These are phyloP conservation scores for Apus apus DNA, from an alignment of 2,113 vertebrate species.

Conservation along the genomic window DNA sequence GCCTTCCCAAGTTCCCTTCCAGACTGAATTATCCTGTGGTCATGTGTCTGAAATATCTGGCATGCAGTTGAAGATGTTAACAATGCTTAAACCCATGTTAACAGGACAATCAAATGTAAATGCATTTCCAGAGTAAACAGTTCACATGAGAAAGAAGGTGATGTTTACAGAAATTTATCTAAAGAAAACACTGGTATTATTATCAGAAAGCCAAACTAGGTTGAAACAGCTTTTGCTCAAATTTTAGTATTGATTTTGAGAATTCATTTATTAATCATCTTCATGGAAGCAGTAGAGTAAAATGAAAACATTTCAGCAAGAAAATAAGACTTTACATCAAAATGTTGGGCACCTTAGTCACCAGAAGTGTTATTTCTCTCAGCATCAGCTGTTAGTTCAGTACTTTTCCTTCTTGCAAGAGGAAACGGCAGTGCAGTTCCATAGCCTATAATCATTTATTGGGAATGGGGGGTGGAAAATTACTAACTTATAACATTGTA, in stretches of 20 bases:
- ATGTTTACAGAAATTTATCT: neutral
- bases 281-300: neutral
- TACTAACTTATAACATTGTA: neutral
- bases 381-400: neutral
- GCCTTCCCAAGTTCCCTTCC: neutral
- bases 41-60: neutral
- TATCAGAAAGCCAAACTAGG: neutral
- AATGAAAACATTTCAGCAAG: neutral
- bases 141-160: neutral
- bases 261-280: neutral
- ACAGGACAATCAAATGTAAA: neutral
- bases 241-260: neutral
- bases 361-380: neutral
- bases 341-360: neutral
- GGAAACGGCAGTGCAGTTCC: neutral
- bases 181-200: neutral
- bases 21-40: neutral
- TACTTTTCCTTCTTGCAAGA: neutral
- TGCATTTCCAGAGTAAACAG: neutral
- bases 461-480: neutral
- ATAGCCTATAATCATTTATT: neutral
- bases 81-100: neutral
- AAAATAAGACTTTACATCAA: neutral
- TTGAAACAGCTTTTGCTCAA: neutral
- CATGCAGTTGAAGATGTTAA: accelerated